A percentile compares a stretch with the other conserved stretches of the same genome.
Conservation (phyloP, 2,888 invertebrate species). For the Lysandra coridon region DNA sequence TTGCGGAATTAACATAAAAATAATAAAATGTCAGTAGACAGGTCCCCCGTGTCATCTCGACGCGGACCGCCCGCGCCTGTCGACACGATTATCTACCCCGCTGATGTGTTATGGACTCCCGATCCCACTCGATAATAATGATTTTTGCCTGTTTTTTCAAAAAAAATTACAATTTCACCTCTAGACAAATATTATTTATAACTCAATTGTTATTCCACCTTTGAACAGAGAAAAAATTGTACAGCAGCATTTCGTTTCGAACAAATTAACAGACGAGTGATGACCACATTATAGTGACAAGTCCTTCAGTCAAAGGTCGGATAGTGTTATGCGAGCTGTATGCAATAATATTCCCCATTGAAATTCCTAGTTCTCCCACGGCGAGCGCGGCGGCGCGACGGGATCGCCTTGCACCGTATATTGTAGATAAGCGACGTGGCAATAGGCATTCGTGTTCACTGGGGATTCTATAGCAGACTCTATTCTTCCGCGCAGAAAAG, state of each 20-base stretch:
- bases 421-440: constrained; percentile 75
- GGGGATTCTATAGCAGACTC: constrained; percentile 73
- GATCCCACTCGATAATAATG: constrained; percentile 48
- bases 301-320: background rate
- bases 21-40: constrained; percentile 66
- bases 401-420: constrained; percentile 56
- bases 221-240: background rate
- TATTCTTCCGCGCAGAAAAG: constrained; percentile 71
- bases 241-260: background rate
- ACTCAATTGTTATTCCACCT: too few species aligned
- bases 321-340: constrained; percentile 39
- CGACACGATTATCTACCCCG: constrained; percentile 60
- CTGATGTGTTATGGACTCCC: constrained; percentile 47
- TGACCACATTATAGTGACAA: background rate
- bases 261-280: background rate
- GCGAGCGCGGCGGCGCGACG: constrained; percentile 40
- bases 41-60: constrained; percentile 55
- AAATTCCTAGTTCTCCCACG: constrained; percentile 53
- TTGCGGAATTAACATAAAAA: constrained; percentile 69
- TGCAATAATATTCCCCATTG: constrained; percentile 60
- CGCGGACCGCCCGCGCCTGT: constrained; percentile 57
- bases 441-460: constrained; percentile 77
- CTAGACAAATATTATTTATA: too few species aligned
- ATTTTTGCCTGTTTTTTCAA: background rate
- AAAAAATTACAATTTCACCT: background rate